Evolutionary conservation across 2,888 invertebrate genomes (phyloP).

Genomic region (Phlogophora meticulosa): DNA sequence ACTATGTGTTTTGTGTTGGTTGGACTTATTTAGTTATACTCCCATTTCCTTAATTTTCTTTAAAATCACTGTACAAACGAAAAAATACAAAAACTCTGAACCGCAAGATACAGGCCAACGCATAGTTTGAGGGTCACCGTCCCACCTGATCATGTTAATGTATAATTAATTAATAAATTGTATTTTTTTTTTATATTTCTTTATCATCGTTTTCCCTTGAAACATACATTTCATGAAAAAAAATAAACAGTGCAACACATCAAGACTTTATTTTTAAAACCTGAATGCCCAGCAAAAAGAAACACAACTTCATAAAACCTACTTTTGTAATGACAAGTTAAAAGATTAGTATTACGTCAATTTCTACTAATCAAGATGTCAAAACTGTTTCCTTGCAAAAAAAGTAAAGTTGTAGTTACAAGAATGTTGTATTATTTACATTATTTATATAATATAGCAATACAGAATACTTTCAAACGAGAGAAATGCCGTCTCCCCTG

Average conservation of each 20-base stretch:
- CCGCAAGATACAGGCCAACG: no score
- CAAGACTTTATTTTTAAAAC: neutral
- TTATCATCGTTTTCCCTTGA: no score
- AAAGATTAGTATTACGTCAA: slow-evolving; percentile 24
- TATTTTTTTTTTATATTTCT: no score
- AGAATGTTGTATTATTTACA: slow-evolving; percentile 9
- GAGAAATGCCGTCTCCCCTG: slow-evolving; percentile 59
- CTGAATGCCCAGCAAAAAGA: slow-evolving; percentile 7
- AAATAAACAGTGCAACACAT: neutral
- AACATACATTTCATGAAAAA: neutral
- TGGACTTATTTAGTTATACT: no score
- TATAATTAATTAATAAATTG: no score
- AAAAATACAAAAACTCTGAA: no score
- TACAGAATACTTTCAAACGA: slow-evolving; percentile 43
- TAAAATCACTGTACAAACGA: no score
- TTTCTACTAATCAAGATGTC: slow-evolving; percentile 21
- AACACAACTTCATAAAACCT: neutral
- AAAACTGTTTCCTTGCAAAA: neutral
- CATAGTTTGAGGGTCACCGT: no score
- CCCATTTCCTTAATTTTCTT: no score
- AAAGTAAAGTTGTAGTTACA: neutral
- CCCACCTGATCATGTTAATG: no score
- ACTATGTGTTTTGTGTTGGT: no score
- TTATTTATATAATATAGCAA: slow-evolving; percentile 8
- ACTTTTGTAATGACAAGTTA: slow-evolving; percentile 15